These are phyloP conservation scores for Danio kyathit DNA, from an alignment of 2,797 vertebrate species.

Conservation along the genomic window DNA sequence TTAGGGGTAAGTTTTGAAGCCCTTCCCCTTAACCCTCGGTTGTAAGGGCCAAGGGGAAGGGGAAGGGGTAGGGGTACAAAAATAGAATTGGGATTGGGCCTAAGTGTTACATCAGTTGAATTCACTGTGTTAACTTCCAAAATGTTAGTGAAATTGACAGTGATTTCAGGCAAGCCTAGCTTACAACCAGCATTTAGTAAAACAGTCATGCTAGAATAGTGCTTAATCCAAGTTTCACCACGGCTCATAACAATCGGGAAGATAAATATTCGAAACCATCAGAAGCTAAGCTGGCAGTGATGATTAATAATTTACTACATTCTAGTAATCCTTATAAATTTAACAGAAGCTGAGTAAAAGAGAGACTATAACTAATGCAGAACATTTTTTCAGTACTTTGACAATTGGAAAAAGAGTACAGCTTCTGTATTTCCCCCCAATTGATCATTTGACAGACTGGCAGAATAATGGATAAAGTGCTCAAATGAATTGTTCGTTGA, in stretches of 20 bases:
- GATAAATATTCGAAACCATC: conserved; percentile 3
- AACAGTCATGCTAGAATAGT: neutral
- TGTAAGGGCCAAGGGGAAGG: no score
- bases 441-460: conserved; percentile 6
- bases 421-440: conserved; percentile 9
- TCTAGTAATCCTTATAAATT: conserved; percentile 16
- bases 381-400: neutral
- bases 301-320: conserved; percentile 1
- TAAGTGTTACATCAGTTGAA: no score
- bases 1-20: no score
- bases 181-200: neutral
- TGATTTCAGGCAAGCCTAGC: neutral
- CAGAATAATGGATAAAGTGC: conserved; percentile 29
- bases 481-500: conserved; percentile 9
- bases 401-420: conserved; percentile 9
- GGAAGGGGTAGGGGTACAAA: no score
- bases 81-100: no score
- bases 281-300: neutral
- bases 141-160: neutral
- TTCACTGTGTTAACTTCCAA: neutral
- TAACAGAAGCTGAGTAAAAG: conserved; percentile 4
- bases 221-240: neutral
- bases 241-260: neutral
- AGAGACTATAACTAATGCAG: conserved; percentile 7
- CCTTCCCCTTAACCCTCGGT: no score